Evolutionary conservation across 2,797 vertebrate species (phyloP), one percentile per base, ranked within the genome.

Genomic region (Novumbra hubbsi): DNA sequence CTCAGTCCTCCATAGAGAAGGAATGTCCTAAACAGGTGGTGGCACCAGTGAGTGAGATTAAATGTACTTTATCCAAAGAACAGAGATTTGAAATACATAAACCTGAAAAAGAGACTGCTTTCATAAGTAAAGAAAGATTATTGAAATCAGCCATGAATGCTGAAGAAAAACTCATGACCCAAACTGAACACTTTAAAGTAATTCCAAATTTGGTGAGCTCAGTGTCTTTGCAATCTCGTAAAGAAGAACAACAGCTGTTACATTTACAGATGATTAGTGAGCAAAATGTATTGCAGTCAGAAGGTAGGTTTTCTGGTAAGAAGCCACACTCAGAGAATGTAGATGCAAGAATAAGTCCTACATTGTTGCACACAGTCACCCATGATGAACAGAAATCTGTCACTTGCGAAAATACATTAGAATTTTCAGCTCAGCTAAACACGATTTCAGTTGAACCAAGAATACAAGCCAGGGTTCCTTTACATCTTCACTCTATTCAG

Each of bases 81-180:
- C 74, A 82, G 27, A 5, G 0, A 0, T 79, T 91, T 68, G 73
- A 90, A 21, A 60, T 79, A 14, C 38, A 84, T 1, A 80, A 70
- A 81, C 84, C 89, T 65, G 79, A 88, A 48, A 83, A 86, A 28
- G 83, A 92, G 77, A 86, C 73, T 6, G 81, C 87, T 57, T 45
- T 71, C 3, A 69, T 86, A 16, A 62, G 67, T 41, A 93, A 93
- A 80, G 90, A 93, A 16, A 8, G 11, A 7, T 1, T 91, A 57
- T 75, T 77, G n/a, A 88, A 87, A 74, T 90, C 88, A n/a, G 88
- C 91, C 66, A 50, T 86, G n/a, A 73, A 78, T 63, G 69, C 85
- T 66, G 93, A 94, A 67, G 93, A 95, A 82, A 93, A 80, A 9
- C 85, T 89, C 0, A 48, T 81, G 30, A 75, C 95, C 63, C 84